Percentiles rank a stretch among this genome's conserved stretches.
These are phyloP conservation scores for Cotesia typhae DNA, from an alignment of 1,140 invertebrate genomes.

Conservation along the genomic window DNA sequence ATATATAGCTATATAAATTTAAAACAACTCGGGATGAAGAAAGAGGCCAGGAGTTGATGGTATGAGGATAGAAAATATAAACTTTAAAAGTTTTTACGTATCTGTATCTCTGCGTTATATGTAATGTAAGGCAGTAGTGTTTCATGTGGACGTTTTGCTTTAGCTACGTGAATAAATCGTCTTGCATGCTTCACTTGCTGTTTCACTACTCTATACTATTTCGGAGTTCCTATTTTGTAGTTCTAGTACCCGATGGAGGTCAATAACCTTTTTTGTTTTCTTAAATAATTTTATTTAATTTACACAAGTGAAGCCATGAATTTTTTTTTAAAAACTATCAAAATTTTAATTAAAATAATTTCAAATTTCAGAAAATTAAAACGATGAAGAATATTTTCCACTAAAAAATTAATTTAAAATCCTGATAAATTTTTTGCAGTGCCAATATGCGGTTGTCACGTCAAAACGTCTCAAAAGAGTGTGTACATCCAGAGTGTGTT, in stretches of 20 bases:
- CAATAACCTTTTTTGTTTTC: slow-evolving; percentile 18
- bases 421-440: background rate
- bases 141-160: slow-evolving; percentile 27
- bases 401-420: too few relatives aligned
- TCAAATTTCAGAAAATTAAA: too few relatives aligned
- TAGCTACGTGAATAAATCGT: slow-evolving; percentile 33
- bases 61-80: background rate
- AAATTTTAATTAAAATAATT: too few relatives aligned
- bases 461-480: slow-evolving; percentile 3
- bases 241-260: background rate
- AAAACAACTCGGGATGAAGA: too few relatives aligned
- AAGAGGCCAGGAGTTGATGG: background rate
- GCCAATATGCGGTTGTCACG: slow-evolving; percentile 22
- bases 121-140: slow-evolving; percentile 14
- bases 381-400: background rate
- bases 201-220: background rate
- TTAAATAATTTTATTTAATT: background rate
- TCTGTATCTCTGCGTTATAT: slow-evolving; percentile 15
- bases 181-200: slow-evolving; percentile 10
- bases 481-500: slow-evolving; percentile 5
- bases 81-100: slow-evolving; percentile 27
- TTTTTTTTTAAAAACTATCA: too few relatives aligned
- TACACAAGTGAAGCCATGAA: too few relatives aligned
- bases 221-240: too few relatives aligned
- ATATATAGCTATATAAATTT: too few relatives aligned